Evolutionary conservation across 2,888 invertebrate genomes (phyloP), one percentile per base, ranked within the genome.

Genomic region (Hermaeophaga mercurialis): DNA sequence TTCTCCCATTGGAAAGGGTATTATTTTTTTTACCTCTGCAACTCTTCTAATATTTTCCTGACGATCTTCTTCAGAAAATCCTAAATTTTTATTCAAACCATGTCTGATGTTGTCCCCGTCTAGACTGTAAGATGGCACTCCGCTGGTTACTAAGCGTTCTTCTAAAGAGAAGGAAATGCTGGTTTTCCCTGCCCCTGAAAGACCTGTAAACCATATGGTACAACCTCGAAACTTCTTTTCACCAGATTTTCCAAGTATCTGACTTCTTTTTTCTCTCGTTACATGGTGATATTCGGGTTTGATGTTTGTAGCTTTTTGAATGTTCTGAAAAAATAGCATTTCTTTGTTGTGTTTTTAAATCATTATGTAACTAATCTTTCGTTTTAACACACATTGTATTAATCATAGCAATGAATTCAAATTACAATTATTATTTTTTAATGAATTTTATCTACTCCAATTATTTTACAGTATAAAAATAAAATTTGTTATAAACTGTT

Each of bases 31-130:
- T 45, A 57, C 61, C 77, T 97, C 97, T 0, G 95, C 91, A 1
- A 97, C 96, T 61, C 97, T 82, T 12, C 98, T 82, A 69, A 98
- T 97, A 76, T 98, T 98, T 79, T 98, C 98, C 71, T 94, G 91
- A 1, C 98, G 83, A 70, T 98, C 97, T 65, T 91, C 89, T 52
- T 90, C 90, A 11, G 86, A 87, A 79, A 98, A 98, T 33, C 96
- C 92, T 3, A 98, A 83, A 80, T 98, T 95, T 76, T 91, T 92
- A 80, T 96, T 96, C 31, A 98, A 81, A 0, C 98, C 98, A 28
- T 63, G 54, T 26, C 97, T 84, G 66, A 98, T 88, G 75, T 98
- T 98, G 79, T 98, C 98, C 0, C 98, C 98, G 75, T 98, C 98
- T 34, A 98, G 81, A 15, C 94, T 94, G 78, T 96, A 97, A 0